Percentiles rank a stretch among this genome's conserved stretches.
phyloP scores from a whole-genome alignment of 53 echinoderm and acorn worm genomes.

The Arbacia lixula region DNA sequence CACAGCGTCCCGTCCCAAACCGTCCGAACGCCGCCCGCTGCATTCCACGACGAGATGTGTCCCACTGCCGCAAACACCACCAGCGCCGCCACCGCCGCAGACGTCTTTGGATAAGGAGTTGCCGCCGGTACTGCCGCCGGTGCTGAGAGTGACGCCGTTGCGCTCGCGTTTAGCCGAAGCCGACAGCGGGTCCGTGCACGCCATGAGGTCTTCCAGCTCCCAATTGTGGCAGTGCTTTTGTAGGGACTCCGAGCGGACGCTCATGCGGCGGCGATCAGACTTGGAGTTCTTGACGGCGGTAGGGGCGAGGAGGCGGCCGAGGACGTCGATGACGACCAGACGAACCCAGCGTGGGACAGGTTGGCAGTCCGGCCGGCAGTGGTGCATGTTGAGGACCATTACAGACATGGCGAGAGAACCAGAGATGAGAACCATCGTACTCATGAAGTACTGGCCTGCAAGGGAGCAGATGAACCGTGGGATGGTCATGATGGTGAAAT shows the following conservation, averaged over 20 bases:
- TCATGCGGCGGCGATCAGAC: slow-evolving; percentile 59
- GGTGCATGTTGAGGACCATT: slow-evolving; percentile 89
- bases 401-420: slow-evolving; percentile 94
- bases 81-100: slow-evolving; percentile 1
- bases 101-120: slow-evolving; percentile 25
- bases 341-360: slow-evolving; percentile 96
- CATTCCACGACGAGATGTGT: slow-evolving; percentile 1
- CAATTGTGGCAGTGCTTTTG: slow-evolving; percentile 79
- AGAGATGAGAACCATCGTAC: slow-evolving; percentile 94
- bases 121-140: background rate
- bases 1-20: slow-evolving; percentile 52
- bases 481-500: no score
- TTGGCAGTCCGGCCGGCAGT: slow-evolving; percentile 80
- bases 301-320: slow-evolving; percentile 69
- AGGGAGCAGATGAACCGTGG: no score
- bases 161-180: background rate
- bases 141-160: slow-evolving; percentile 15
- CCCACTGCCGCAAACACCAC: background rate
- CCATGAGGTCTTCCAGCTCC: slow-evolving; percentile 85
- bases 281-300: slow-evolving; percentile 55
- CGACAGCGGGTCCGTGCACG: slow-evolving; percentile 36
- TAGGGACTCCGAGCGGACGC: slow-evolving; percentile 74
- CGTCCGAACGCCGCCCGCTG: slow-evolving; percentile 33
- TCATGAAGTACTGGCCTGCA: slow-evolving; percentile 98
- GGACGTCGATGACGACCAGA: slow-evolving; percentile 68